Evolutionary conservation across 2,888 invertebrate genomes (phyloP).

Genomic region (Harpalus rubripes): DNA sequence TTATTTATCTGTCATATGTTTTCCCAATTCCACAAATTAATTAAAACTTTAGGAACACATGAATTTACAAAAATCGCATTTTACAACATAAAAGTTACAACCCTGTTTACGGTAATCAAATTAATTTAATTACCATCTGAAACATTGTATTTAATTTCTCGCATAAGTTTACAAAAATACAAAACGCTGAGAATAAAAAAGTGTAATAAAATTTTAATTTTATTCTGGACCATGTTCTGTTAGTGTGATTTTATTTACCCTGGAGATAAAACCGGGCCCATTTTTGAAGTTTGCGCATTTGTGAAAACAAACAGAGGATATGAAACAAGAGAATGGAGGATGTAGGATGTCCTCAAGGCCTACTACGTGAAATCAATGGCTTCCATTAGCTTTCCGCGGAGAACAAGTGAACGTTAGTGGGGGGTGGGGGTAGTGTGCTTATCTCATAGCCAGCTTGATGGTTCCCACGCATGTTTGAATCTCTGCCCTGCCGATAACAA

Average conservation of each 20-base stretch:
- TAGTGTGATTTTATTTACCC: constrained; percentile 43
- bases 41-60: constrained; percentile 19
- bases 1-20: background rate
- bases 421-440: constrained; percentile 15
- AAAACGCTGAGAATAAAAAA: constrained; percentile 8
- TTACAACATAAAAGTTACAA: background rate
- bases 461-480: constrained; percentile 45
- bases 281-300: constrained; percentile 51
- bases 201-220: constrained; percentile 49
- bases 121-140: constrained; percentile 19
- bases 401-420: constrained; percentile 20
- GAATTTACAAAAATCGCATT: constrained; percentile 4
- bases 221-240: constrained; percentile 26
- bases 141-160: constrained; percentile 23
- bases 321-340: constrained; percentile 42
- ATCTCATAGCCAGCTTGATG: constrained; percentile 34
- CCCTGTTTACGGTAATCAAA: background rate
- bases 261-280: constrained; percentile 15
- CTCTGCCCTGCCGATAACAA: constrained; percentile 11
- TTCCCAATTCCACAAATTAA: constrained; percentile 25
- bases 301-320: constrained; percentile 39
- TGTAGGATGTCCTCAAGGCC: constrained; percentile 52
- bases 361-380: constrained; percentile 57
- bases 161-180: constrained; percentile 32
- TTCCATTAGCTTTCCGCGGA: constrained; percentile 55